Base-by-base conservation (phyloP, 1,140 invertebrate genomes). In the Dendrolimus kikuchii region DNA sequence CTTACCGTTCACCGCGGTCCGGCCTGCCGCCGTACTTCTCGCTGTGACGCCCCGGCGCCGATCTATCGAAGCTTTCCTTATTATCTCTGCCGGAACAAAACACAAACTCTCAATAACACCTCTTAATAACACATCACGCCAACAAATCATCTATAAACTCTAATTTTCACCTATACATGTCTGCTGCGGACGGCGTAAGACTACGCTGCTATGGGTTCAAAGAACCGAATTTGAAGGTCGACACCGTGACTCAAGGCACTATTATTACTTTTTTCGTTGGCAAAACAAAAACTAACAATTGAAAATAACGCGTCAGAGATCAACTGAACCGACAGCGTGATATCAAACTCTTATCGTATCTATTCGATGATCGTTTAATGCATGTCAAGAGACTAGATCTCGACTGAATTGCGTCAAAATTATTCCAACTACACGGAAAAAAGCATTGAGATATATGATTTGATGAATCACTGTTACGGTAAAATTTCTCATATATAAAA, bases 141-240 rank as follows among this genome's bases (percentile, higher is more conserved):
- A 63, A 56, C 63, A 53, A 54, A 58, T 54, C 37, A 53, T 46
- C 43, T 50, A 60, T 51, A 42, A 53, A 46, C 7, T 50, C 45
- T 40, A 55, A 51, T 57, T 46, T 55, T 66, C 67, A 77, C 70
- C 75, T 76, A 65, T 77, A 73, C 79, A 82, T 82, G 57, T 74
- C 71, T 59, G 65, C 49, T 57, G 57, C 54, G 59, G 59, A 60
- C 65, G 59, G 56, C 46, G 55, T 42, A 57, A 57, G 74, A 71
- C 74, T 70, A 69, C 71, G 55, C 46, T 62, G 37, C 23, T 46
- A 49, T 58, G 64, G 57, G 81, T 84, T 84, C 78, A 84, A 79
- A 67, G 78, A 84, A 76, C 81, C 71, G 63, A 57, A 45, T 59
- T 3, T 63, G 67, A 77, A 84, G 77, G 77, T 74, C 72, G 73